These are phyloP conservation scores for Oryzias javanicus DNA, from an alignment of 2,113 vertebrate species.

Conservation along the genomic window DNA sequence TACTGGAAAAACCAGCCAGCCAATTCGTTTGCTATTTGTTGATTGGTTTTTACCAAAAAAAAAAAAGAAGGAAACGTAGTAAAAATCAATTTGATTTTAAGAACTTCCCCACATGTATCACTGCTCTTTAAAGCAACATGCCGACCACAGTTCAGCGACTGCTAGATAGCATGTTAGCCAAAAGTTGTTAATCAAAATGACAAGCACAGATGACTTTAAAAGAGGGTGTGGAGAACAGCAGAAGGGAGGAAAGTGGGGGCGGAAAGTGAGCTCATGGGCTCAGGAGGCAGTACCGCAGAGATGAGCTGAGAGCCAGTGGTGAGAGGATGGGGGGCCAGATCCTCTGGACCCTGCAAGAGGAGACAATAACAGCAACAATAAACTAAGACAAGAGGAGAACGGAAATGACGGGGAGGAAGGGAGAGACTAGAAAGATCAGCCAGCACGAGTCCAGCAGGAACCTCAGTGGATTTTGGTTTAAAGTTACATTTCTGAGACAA, in stretches of 20 bases:
- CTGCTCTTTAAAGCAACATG: no score
- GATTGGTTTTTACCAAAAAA: no score
- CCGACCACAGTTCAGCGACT: no score
- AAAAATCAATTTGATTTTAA: no score
- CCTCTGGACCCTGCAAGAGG: conserved; percentile 83
- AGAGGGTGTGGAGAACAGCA: conserved; percentile 37
- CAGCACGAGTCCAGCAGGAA: conserved; percentile 17
- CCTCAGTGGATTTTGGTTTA: neutral
- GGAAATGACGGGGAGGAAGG: conserved; percentile 39
- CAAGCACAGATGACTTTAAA: conserved; percentile 23
- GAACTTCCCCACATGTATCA: no score
- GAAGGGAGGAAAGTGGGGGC: conserved; percentile 30
- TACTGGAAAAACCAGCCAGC: neutral
- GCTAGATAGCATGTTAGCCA: conserved; percentile 38
- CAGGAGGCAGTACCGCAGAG: conserved; percentile 82
- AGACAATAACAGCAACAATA: conserved; percentile 83
- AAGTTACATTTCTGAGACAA: neutral
- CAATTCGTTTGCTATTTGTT: neutral
- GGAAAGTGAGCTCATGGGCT: conserved; percentile 58
- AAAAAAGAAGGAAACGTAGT: no score
- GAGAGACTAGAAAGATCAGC: conserved; percentile 37
- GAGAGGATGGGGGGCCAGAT: conserved; percentile 80
- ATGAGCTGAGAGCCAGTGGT: conserved; percentile 82
- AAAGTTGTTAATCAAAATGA: conserved; percentile 42
- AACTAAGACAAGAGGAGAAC: conserved; percentile 73